Percentiles rank a stretch among this genome's conserved stretches.
These are phyloP conservation scores for Pipistrellus kuhlii DNA, from an alignment of 2,797 vertebrate genomes.

Conservation along the genomic window DNA sequence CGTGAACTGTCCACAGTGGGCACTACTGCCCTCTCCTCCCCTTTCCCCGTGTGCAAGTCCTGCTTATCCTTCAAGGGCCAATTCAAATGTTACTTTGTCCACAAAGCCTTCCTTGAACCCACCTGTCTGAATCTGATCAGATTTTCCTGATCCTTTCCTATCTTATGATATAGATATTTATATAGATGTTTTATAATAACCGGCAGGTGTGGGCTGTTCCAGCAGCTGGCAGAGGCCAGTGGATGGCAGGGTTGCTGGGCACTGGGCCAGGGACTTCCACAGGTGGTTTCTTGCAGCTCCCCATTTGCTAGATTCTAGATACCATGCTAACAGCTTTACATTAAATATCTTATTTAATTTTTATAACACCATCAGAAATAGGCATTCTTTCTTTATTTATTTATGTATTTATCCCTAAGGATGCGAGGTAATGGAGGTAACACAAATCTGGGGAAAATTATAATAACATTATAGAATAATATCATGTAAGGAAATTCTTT, in stretches of 20 bases:
- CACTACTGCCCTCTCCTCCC: not conserved
- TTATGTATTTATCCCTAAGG: too few species aligned
- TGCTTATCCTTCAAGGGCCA: not conserved
- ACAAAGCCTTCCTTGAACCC: too few species aligned
- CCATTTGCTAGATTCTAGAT: not conserved
- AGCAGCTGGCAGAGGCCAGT: not conserved
- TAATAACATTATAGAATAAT: too few species aligned
- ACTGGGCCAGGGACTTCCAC: not conserved
- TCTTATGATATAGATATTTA: not conserved
- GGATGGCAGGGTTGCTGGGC: not conserved
- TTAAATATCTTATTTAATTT: not conserved
- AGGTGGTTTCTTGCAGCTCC: not conserved
- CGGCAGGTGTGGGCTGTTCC: not conserved
- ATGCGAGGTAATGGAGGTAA: too few species aligned
- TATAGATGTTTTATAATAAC: not conserved
- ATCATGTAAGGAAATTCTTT: too few species aligned
- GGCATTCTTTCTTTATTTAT: not conserved
- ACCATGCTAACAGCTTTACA: not conserved
- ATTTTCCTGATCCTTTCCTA: not conserved
- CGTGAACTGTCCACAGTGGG: not conserved
- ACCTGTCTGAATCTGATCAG: not conserved
- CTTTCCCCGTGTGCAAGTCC: not conserved
- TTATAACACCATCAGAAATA: not conserved
- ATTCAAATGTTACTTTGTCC: not conserved
- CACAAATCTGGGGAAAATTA: too few species aligned